These are phyloP conservation scores for Xiphophorus hellerii DNA, from an alignment of 2,113 vertebrate species.

Conservation along the genomic window DNA sequence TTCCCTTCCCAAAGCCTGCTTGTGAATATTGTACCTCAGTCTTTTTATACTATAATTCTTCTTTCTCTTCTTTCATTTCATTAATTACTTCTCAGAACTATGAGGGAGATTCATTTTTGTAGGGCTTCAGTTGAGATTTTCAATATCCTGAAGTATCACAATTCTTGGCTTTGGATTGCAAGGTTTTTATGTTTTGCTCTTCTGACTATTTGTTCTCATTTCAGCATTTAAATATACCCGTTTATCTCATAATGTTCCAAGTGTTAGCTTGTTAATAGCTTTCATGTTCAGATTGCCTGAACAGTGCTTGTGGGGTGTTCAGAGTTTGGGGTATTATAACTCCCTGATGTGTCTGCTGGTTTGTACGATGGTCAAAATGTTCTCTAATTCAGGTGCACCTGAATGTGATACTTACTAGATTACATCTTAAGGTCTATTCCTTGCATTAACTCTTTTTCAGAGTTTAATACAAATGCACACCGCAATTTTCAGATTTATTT, in stretches of 20 bases:
- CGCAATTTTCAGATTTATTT: not conserved
- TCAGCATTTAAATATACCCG: not conserved
- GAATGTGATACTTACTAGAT: not conserved
- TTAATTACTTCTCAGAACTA: constrained; percentile 35
- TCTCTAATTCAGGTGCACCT: too few relatives aligned
- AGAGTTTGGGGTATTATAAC: too few relatives aligned
- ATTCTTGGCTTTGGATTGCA: not conserved
- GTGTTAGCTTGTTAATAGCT: too few relatives aligned
- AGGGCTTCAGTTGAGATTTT: constrained; percentile 40
- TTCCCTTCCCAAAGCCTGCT: constrained; percentile 10
- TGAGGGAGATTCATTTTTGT: constrained; percentile 19
- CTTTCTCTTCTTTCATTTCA: constrained; percentile 17
- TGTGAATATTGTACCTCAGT: constrained; percentile 24
- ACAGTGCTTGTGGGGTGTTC: too few relatives aligned
- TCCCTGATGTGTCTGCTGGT: too few relatives aligned
- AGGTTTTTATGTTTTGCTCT: not conserved
- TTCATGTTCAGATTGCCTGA: too few relatives aligned
- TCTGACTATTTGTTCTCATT: too few relatives aligned
- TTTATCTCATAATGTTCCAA: not conserved
- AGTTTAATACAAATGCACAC: too few relatives aligned
- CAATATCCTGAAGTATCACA: constrained; percentile 1
- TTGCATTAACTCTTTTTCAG: not conserved
- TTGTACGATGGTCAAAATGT: too few relatives aligned
- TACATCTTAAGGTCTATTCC: not conserved
- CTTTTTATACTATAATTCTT: constrained; percentile 41